Conservation (phyloP, 1,140 invertebrate genomes). For the Nasonia giraulti region DNA sequence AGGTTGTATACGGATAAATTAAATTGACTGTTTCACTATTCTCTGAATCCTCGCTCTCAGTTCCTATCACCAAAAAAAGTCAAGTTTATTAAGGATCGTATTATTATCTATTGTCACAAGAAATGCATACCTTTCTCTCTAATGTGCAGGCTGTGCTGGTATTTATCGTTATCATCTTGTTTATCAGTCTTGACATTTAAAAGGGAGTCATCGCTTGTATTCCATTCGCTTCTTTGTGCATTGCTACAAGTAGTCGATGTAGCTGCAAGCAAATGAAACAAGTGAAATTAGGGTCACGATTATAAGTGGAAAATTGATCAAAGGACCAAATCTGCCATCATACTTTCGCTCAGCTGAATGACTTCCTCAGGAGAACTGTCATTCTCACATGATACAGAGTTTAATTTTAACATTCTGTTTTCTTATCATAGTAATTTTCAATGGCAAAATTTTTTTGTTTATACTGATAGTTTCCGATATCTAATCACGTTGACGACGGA, state of each 20-base stretch:
- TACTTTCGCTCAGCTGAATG: conserved; percentile 42
- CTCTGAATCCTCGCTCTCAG: conserved; percentile 41
- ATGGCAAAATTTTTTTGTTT: conserved; percentile 5
- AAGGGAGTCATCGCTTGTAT: conserved; percentile 14
- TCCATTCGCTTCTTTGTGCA: neutral
- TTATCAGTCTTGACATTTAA: conserved; percentile 3
- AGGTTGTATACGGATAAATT: conserved; percentile 37
- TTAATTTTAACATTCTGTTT: conserved; percentile 42
- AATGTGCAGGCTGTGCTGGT: neutral
- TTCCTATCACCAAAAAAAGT: conserved; percentile 18
- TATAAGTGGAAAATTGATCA: neutral
- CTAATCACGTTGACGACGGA: neutral
- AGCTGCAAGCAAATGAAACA: conserved; percentile 10
- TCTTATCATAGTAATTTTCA: neutral
- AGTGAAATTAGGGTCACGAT: neutral
- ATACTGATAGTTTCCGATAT: neutral
- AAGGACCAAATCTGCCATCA: neutral
- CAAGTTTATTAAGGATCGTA: neutral
- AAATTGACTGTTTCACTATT: conserved; percentile 43
- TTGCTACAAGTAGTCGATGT: conserved; percentile 14
- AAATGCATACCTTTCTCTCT: conserved; percentile 37
- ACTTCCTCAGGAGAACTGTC: conserved; percentile 36
- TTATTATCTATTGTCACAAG: neutral
- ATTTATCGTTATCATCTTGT: conserved; percentile 19
- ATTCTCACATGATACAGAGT: conserved; percentile 18